Base-by-base conservation (phyloP, 2,888 invertebrate genomes). In the Abrostola tripartita region DNA sequence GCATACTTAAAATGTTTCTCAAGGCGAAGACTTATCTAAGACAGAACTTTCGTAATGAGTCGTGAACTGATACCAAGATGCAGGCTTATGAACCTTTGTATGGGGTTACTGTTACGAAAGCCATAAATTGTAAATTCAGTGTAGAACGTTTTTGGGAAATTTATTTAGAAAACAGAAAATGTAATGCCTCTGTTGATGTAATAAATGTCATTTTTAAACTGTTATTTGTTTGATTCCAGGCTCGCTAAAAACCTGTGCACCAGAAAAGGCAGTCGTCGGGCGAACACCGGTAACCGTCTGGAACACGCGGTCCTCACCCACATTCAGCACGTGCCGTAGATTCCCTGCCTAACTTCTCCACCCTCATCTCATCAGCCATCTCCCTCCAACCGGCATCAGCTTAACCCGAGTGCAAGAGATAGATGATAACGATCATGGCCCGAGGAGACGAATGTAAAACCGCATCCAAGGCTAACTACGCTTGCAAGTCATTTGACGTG, bases 251-350 rank as follows among this genome's bases (percentile, higher is more conserved):
- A 98, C 92, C 95, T 98, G 82, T 95, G 96, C 86, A 97, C 97
- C 68, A 96, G 96, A 83, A 97, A 98, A 95, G 97, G 98, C 81
- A 98, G 98, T 83, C 96, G 98, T 84, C 96, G 96, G 78, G 98
- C 97, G 79, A 98, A 98, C 95, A 96, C 97, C 90, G 98, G 97
- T 78, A 98, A 98, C 95, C 96, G 96, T 66, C 93, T 98, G 91
- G 98, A 98, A 95, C 96, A 97, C 89, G 95, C 97, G 85, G 97
- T 98, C 50, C 96, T 98, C 53, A 97, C 97, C 55, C 97, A 96
- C 88, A 95, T 98, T 56, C 97, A 98, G 90, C 97, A 97, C 97
- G 98, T 98, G 73, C 98, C 98, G 79, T 98, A 97, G 96, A 76
- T 88, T 58, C 77, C 14, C 79, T 44, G 54, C 69, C 12, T 8